Base-by-base conservation (phyloP, 2,797 vertebrate species). In the Alcedo quadribrachys region DNA sequence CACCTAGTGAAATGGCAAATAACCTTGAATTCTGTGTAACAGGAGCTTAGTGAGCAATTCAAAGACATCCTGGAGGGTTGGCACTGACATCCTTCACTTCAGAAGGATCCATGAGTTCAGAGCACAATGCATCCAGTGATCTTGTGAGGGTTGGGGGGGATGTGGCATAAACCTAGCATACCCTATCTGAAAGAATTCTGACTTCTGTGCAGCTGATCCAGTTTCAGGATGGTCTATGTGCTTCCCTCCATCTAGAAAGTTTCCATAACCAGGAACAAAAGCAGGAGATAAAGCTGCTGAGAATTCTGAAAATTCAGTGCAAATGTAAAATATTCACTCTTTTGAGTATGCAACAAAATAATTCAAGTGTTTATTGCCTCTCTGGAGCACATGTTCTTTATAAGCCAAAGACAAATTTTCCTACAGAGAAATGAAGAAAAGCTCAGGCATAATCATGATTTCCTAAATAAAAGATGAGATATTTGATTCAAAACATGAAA, bases 271-370 rank as follows among this genome's bases (percentile, higher is more conserved):
- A 10, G 77, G 25, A 80, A 48, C 12, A 86, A 15, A 24, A 88
- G 11, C 25, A 90, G 42, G 5, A 12, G 32, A 76, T 73, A 91
- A 85, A 80, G n/a, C 15, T 82, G 14, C 27, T 84, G 62, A 75
- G 32, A 91, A 86, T 71, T 76, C 77, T 80, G 15, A 5, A 92
- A 91, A 65, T 80, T 84, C 50, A 80, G 27, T 45, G 33, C 82
- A 92, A 90, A 18, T 14, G 80, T 51, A 62, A 91, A 63, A 62
- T 66, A 83, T 62, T 89, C 61, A 48, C 32, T 77, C 58, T 70
- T 89, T 69, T 77, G 46, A 54, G 50, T 67, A 63, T 19, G 73
- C n/a, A 82, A 75, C 25, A 93, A 91, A 90, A 93, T 82, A 88
- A 70, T 74, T 88, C 58, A 80, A 20, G 9, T 27, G 93, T 90